A percentile compares a stretch with the other conserved stretches of the same genome.
Conservation (phyloP, 1,140 invertebrate genomes). For the Ceratosolen solmsi region DNA sequence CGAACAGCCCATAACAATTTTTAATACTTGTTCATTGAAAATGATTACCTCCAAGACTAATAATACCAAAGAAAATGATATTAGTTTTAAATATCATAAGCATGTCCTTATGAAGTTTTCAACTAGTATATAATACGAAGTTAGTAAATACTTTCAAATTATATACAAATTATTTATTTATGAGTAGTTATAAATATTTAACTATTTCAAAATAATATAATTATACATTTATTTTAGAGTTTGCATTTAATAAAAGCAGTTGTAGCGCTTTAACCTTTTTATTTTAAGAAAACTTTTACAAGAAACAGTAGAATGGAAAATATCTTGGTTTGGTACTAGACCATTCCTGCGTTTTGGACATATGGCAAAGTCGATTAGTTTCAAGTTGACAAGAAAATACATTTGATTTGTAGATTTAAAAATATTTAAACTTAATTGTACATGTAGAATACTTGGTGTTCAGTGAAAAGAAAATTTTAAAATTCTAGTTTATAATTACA, state of each 20-base stretch:
- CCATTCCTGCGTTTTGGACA: slow-evolving; percentile 77
- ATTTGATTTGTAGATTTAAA: no score
- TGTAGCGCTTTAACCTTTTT: slow-evolving; percentile 87
- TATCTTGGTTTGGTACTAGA: slow-evolving; percentile 87
- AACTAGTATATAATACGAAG: slow-evolving; percentile 88
- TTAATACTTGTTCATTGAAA: slow-evolving; percentile 75
- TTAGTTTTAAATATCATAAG: slow-evolving; percentile 91
- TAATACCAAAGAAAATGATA: slow-evolving; percentile 77
- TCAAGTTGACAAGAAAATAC: slow-evolving; percentile 74
- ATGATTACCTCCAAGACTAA: slow-evolving; percentile 70
- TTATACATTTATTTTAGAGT: no score
- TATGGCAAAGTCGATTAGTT: slow-evolving; percentile 76
- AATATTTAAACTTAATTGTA: no score
- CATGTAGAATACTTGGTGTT: no score
- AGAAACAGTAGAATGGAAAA: slow-evolving; percentile 90
- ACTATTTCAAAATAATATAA: no score
- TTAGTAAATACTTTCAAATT: slow-evolving; percentile 58
- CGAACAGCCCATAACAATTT: slow-evolving; percentile 68
- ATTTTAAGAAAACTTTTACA: slow-evolving; percentile 87
- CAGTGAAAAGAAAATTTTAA: no score
- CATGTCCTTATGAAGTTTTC: slow-evolving; percentile 94
- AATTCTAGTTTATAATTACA: no score
- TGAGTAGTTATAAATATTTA: not conserved
- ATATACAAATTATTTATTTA: not conserved
- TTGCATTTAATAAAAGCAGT: slow-evolving; percentile 91